phyloP scores from a whole-genome alignment of 2,888 invertebrate species.

The Ennomos fuscantarius region DNA sequence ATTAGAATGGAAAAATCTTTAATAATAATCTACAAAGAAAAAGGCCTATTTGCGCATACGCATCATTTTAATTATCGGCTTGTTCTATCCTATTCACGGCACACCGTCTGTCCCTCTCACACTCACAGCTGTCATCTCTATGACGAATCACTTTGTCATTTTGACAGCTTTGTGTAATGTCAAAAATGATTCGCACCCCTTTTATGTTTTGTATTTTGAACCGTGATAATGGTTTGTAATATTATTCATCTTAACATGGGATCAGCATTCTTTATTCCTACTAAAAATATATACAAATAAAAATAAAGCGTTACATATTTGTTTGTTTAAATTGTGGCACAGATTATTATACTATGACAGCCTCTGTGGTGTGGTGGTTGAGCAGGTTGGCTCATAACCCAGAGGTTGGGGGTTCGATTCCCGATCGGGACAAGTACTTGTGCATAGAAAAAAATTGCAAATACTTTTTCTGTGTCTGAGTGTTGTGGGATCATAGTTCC shows the following conservation, averaged over 20 bases:
- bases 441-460: too few species aligned
- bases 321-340: too few species aligned
- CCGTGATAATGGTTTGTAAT: slow-evolving; percentile 44
- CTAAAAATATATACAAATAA: slow-evolving; percentile 1
- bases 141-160: slow-evolving; percentile 83
- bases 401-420: too few species aligned
- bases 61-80: slow-evolving; percentile 57
- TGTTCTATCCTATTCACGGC: slow-evolving; percentile 42
- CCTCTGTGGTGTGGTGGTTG: too few species aligned
- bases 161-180: slow-evolving; percentile 74
- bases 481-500: too few species aligned
- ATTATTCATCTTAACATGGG: slow-evolving; percentile 34
- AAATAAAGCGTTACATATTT: not conserved
- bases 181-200: slow-evolving; percentile 79
- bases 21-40: slow-evolving; percentile 37
- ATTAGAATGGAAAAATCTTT: slow-evolving; percentile 7
- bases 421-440: too few species aligned
- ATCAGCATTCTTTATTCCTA: too few species aligned
- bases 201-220: slow-evolving; percentile 38
- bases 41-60: slow-evolving; percentile 42
- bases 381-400: too few species aligned
- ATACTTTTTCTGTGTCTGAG: too few species aligned
- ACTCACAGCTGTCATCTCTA: slow-evolving; percentile 75
- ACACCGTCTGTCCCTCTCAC: slow-evolving; percentile 46
- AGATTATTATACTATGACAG: too few species aligned